Base-by-base conservation (phyloP, 2,888 invertebrate genomes). In the Rhyacophila evoluta region DNA sequence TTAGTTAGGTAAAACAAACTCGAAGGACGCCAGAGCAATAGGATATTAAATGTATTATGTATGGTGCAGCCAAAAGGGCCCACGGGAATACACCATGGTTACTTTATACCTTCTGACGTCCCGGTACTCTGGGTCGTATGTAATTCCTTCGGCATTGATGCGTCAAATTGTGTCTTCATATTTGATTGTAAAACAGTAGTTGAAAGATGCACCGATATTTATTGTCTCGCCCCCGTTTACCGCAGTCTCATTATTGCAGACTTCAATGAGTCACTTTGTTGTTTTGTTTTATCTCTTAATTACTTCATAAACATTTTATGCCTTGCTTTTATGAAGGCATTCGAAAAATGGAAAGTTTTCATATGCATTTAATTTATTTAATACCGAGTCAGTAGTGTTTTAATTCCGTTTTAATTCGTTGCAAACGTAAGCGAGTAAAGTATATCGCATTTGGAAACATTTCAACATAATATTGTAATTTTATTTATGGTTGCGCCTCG, bases 401-500 rank as follows among this genome's bases (percentile, higher is more conserved):
- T 41, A 41, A 55, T 55, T 55, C 19, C 6, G 19, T 55, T 55
- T 55, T 55, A 55, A 19, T 55, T 55, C 19, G 55, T 19, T 55
- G 55, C 25, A 55, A 4, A 4, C 29, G 2, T 33, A 33, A 2
- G n/a, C n/a, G n/a, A n/a, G n/a, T n/a, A n/a, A n/a, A 4, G 2
- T 33, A 33, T 19, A 55, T 55, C 25, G 10, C 55, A 55, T 55
- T 41, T 55, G 15, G 55, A 55, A 55, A 25, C 55, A 19, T 55
- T 55, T 69, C 19, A 69, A 29, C 29, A 29, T 5, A 41, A 5
- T 69, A 28, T 69, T 69, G 28, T 69, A 69, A 28, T 29, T 33
- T 29, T 36, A 71, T 71, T 36, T 71, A 36, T 71, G 25, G 12
- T 36, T 71, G 71, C 25, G 33, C 71, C 37, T 15, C 71, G 36